These are phyloP conservation scores for Tachyglossus aculeatus DNA, from an alignment of 2,797 vertebrate genomes.

Conservation along the genomic window DNA sequence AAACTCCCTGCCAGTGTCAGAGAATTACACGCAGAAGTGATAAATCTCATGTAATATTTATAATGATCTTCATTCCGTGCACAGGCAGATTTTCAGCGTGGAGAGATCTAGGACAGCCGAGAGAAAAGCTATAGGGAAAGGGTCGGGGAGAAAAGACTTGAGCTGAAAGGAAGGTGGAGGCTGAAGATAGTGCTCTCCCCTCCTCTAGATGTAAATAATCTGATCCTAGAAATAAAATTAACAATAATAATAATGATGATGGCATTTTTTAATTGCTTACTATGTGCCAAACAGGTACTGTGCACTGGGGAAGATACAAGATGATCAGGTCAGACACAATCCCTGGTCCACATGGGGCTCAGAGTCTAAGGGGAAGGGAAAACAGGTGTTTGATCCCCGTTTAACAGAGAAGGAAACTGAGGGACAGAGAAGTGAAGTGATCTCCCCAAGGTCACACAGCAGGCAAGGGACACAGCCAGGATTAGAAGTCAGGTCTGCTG, in stretches of 20 bases:
- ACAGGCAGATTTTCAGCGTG: constrained; percentile 40
- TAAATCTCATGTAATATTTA: constrained; percentile 63
- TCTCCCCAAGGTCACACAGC: not conserved
- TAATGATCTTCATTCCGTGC: constrained; percentile 55
- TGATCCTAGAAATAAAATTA: too few relatives aligned
- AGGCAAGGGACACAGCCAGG: not conserved
- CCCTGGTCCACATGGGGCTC: too few relatives aligned
- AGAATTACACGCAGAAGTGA: constrained; percentile 39
- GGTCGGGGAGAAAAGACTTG: not conserved
- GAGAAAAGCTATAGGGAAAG: not conserved
- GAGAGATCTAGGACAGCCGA: not conserved
- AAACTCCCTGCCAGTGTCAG: constrained; percentile 62
- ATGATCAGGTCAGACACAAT: too few relatives aligned
- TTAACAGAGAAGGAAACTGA: not conserved
- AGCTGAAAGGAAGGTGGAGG: not conserved
- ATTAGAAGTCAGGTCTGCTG: not conserved
- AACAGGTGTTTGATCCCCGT: too few relatives aligned
- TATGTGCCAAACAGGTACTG: too few relatives aligned
- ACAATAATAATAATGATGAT: too few relatives aligned
- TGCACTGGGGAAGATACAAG: too few relatives aligned
- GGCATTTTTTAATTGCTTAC: too few relatives aligned
- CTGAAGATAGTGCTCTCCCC: not conserved
- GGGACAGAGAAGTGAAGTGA: not conserved
- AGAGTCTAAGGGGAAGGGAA: too few relatives aligned
- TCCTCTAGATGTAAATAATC: not conserved